Evolutionary conservation across 2,113 vertebrate species (phyloP).

Genomic region (Caretta caretta): DNA sequence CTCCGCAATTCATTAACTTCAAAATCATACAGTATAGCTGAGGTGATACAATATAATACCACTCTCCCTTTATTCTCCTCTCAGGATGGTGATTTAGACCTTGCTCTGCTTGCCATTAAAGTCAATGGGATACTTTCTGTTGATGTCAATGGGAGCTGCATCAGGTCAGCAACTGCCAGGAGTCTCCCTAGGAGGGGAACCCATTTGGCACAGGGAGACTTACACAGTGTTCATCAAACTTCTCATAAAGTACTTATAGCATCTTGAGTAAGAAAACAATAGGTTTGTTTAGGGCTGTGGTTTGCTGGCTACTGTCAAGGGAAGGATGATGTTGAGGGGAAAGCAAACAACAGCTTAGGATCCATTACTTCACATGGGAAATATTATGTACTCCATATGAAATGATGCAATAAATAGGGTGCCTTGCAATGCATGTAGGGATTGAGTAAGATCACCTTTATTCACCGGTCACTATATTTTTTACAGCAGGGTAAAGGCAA

Average conservation of each 20-base stretch:
- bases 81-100: background rate
- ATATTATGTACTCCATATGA: background rate
- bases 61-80: background rate
- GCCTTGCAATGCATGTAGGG: background rate
- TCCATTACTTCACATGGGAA: background rate
- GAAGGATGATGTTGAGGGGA: background rate
- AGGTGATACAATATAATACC: fast-evolving
- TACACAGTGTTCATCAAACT: background rate
- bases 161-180: background rate
- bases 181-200: background rate
- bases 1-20: background rate
- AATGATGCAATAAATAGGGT: background rate
- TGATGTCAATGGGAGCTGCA: background rate
- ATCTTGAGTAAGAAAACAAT: background rate
- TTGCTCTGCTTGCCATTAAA: background rate
- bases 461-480: background rate
- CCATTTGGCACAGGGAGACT: background rate
- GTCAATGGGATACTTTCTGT: background rate
- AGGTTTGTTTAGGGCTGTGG: background rate
- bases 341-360: background rate
- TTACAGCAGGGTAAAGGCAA: background rate
- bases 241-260: background rate
- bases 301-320: background rate
- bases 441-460: background rate
- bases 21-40: background rate